phyloP scores from a whole-genome alignment of 2,113 vertebrate species.

The Solea solea region DNA sequence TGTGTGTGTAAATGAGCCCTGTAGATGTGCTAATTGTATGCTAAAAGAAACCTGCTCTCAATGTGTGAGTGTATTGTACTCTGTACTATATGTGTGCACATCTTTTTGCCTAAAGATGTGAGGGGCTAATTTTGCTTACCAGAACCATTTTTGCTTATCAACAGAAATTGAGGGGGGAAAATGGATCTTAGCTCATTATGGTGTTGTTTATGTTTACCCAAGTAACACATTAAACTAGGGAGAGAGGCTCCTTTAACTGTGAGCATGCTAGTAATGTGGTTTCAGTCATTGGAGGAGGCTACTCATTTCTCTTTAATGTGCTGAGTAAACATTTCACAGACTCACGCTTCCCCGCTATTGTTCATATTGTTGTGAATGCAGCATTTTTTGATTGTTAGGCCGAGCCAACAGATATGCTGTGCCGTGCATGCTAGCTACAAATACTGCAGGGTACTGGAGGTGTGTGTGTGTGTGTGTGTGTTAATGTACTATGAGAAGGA shows the following conservation, averaged over 20 bases:
- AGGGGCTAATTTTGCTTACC: slow-evolving; percentile 67
- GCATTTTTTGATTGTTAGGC: slow-evolving; percentile 74
- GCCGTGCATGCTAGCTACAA: slow-evolving; percentile 45
- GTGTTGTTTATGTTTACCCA: slow-evolving; percentile 78
- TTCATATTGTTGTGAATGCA: slow-evolving; percentile 82
- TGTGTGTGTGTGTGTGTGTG: slow-evolving; percentile 1
- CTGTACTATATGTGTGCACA: slow-evolving; percentile 13
- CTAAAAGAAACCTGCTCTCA: slow-evolving; percentile 21
- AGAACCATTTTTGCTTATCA: slow-evolving; percentile 76
- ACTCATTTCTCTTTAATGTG: slow-evolving; percentile 82
- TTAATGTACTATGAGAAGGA: slow-evolving; percentile 30
- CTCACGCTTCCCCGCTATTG: slow-evolving; percentile 73
- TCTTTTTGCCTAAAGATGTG: slow-evolving; percentile 64
- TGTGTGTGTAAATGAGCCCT: slow-evolving; percentile 33
- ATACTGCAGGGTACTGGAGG: slow-evolving; percentile 42
- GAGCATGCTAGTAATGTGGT: slow-evolving; percentile 75
- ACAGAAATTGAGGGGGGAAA: slow-evolving; percentile 64
- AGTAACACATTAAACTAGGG: slow-evolving; percentile 77
- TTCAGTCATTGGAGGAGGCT: slow-evolving; percentile 74
- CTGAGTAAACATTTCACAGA: slow-evolving; percentile 82
- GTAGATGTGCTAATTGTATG: slow-evolving; percentile 52
- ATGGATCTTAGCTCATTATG: slow-evolving; percentile 77
- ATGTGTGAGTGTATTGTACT: slow-evolving; percentile 1
- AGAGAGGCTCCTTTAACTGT: slow-evolving; percentile 64
- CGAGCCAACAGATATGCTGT: slow-evolving; percentile 56